Evolutionary conservation across 1,140 invertebrate genomes (phyloP).

Genomic region (Drosophila azteca): DNA sequence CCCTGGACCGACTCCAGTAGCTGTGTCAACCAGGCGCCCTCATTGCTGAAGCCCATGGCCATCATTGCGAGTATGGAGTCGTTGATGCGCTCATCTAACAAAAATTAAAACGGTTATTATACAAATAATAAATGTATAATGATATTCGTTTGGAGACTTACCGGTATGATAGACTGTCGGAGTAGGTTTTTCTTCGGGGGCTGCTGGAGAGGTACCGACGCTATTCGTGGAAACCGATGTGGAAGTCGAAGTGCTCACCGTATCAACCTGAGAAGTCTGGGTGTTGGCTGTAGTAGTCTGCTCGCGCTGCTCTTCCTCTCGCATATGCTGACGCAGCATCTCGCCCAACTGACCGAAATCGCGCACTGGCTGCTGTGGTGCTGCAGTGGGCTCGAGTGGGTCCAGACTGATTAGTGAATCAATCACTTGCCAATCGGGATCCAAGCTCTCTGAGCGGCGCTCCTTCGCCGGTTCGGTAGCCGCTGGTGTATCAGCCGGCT

Average conservation of each 20-base stretch:
- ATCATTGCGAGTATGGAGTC: slow-evolving; percentile 88
- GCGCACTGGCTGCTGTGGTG: slow-evolving; percentile 25
- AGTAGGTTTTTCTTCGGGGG: slow-evolving; percentile 52
- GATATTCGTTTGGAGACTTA: slow-evolving; percentile 16
- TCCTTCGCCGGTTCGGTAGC: neutral
- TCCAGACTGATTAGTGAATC: slow-evolving; percentile 64
- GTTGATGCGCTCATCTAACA: slow-evolving; percentile 86
- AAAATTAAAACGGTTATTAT: neutral
- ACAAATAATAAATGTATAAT: too few species aligned
- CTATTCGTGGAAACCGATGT: slow-evolving; percentile 57
- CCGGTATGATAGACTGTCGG: slow-evolving; percentile 64
- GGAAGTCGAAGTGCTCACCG: slow-evolving; percentile 64
- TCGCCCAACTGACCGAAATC: slow-evolving; percentile 59
- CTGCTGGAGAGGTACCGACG: slow-evolving; percentile 53
- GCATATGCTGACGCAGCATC: slow-evolving; percentile 60
- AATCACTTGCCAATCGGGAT: slow-evolving; percentile 73
- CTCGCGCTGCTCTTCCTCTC: slow-evolving; percentile 58
- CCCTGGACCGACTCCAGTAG: slow-evolving; percentile 86
- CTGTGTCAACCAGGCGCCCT: slow-evolving; percentile 86
- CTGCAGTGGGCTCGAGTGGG: slow-evolving; percentile 11
- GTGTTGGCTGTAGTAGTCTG: slow-evolving; percentile 63
- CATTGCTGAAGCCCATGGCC: slow-evolving; percentile 92
- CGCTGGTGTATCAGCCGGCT: neutral
- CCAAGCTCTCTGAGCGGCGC: slow-evolving; percentile 62
- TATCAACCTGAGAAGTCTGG: slow-evolving; percentile 58